phyloP scores from a whole-genome alignment of 2,888 invertebrate genomes.

The Anodontia alba region DNA sequence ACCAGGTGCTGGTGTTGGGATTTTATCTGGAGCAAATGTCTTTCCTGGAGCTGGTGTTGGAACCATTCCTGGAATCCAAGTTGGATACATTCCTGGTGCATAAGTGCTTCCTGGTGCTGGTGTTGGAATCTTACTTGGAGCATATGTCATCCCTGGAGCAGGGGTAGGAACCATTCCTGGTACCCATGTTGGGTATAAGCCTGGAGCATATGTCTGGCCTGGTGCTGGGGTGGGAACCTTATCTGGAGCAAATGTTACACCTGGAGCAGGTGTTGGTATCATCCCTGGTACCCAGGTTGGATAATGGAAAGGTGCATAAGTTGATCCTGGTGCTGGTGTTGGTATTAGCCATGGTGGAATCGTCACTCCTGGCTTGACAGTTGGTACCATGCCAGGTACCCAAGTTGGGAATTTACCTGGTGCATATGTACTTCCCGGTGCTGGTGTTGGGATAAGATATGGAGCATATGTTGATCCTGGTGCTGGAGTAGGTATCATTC shows the following conservation, averaged over 20 bases:
- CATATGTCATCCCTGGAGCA: conserved; percentile 52
- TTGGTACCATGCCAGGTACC: conserved; percentile 63
- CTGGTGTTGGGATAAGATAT: conserved; percentile 61
- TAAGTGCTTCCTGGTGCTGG: conserved; percentile 52
- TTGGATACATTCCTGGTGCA: conserved; percentile 60
- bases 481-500: conserved; percentile 56
- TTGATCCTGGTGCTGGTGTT: conserved; percentile 62
- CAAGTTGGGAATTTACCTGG: conserved; percentile 64
- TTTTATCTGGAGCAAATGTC: conserved; percentile 57
- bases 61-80: conserved; percentile 52
- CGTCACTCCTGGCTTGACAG: conserved; percentile 58
- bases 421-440: conserved; percentile 60
- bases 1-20: conserved; percentile 60
- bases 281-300: conserved; percentile 64
- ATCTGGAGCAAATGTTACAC: conserved; percentile 58
- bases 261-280: conserved; percentile 59
- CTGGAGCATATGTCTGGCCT: conserved; percentile 48
- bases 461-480: conserved; percentile 60
- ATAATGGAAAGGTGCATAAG: conserved; percentile 58
- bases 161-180: conserved; percentile 57
- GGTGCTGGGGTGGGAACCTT: conserved; percentile 53
- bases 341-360: conserved; percentile 59
- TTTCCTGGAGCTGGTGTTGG: conserved; percentile 58
- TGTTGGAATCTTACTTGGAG: conserved; percentile 51
- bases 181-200: conserved; percentile 48